Percentiles rank a stretch among this genome's conserved stretches.
Evolutionary conservation across 2,797 vertebrate genomes (phyloP).

Genomic region (Champsocephalus gunnari): DNA sequence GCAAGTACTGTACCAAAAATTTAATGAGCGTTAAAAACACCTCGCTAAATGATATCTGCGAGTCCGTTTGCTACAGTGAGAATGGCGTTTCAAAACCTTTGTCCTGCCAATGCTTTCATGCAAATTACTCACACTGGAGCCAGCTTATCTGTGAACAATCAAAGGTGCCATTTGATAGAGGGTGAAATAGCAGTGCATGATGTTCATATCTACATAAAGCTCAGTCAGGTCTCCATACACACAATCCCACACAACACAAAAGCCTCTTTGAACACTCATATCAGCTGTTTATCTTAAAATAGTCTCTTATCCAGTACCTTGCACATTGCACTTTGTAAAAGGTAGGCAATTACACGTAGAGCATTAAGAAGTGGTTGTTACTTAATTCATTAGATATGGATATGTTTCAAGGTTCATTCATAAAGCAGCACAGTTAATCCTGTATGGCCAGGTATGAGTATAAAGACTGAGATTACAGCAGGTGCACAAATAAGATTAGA

Average conservation of each 20-base stretch:
- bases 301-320: constrained; percentile 53
- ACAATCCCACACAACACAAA: constrained; percentile 64
- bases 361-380: constrained; percentile 48
- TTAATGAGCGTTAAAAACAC: constrained; percentile 37
- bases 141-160: constrained; percentile 73
- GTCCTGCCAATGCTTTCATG: constrained; percentile 67
- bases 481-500: constrained; percentile 62
- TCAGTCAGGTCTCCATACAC: constrained; percentile 50
- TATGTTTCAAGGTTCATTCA: constrained; percentile 56
- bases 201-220: constrained; percentile 73
- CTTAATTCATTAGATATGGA: constrained; percentile 58
- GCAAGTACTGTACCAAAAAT: constrained; percentile 24
- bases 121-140: constrained; percentile 67
- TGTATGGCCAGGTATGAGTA: constrained; percentile 44
- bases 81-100: constrained; percentile 54
- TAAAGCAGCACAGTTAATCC: constrained; percentile 54
- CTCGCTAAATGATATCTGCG: constrained; percentile 38
- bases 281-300: constrained; percentile 69
- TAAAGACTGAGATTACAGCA: constrained; percentile 48
- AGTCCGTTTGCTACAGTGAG: constrained; percentile 47
- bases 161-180: constrained; percentile 70
- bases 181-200: constrained; percentile 64
- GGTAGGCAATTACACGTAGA: constrained; percentile 44
- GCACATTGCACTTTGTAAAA: constrained; percentile 59
- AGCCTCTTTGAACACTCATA: constrained; percentile 60